Base-by-base conservation (phyloP, 35 echinoderm and acorn worm genomes). In the Ophioderma brevispina region DNA sequence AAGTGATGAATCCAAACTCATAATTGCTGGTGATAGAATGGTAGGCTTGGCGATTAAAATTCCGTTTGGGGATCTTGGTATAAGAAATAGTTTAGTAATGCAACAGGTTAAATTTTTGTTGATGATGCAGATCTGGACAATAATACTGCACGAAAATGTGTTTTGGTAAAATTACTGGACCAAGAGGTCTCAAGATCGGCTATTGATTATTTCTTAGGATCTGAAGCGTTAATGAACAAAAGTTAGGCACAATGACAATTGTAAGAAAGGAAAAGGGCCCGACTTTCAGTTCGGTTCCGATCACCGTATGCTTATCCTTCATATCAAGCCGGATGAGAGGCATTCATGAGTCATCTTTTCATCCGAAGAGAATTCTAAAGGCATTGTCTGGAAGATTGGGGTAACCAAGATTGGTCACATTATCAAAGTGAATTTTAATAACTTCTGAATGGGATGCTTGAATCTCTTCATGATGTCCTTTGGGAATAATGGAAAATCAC, bases 111-210 rank as follows among this genome's bases (percentile, higher is more conserved):
- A 82, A 40, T 39, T 32, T 39, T 82, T 38, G 41, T 34, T 25
- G 80, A 82, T 39, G 38, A 82, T 82, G 38, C 80, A 37, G 42
- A 82, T 82, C 32, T 82, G 38, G 31, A 34, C 5, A 80, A 34
- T 36, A 36, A 34, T 18, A 36, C 37, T 80, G 78, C 37, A 2
- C 4, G 4, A 33, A 19, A 19, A 6, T 80, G 33, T 80, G 78
- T 37, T 36, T 36, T 80, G 78, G 78, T 4, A 80, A 80, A 80
- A 80, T 80, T 36, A 80, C 78, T 14, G 31, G 78, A 35, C 21
- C 34, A 33, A 80, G 78, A 38, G 78, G 33, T 36, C 15, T 23
- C 31, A 80, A 33, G 37, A 80, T 36, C 33, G 18, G 17, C 78
- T 36, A 80, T 80, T 15, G 78, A 80, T 36, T 80, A 80, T 32